Conservation (phyloP, 2,113 vertebrate genomes). For the Egretta garzetta region DNA sequence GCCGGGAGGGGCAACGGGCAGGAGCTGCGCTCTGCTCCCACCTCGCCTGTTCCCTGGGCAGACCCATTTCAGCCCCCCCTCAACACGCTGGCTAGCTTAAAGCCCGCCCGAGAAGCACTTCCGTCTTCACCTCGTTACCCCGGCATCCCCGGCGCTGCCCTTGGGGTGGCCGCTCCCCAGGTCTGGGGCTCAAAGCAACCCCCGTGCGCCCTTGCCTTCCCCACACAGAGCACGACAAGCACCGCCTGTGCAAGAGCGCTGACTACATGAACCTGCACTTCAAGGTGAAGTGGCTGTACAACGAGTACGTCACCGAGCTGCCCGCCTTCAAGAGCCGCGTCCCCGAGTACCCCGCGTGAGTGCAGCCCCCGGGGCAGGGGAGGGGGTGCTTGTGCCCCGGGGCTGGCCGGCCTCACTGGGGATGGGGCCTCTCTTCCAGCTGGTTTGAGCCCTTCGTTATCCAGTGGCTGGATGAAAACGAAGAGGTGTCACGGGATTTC, state of each 20-base stretch:
- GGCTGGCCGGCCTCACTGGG: neutral
- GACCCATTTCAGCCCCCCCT: neutral
- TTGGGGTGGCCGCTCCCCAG: rapidly evolving
- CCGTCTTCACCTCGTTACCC: neutral
- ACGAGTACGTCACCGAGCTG: conserved; percentile 96
- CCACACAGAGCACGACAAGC: conserved; percentile 91
- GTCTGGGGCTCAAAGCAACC: neutral
- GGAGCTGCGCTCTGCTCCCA: neutral
- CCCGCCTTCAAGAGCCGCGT: conserved; percentile 94
- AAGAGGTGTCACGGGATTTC: conserved; percentile 97
- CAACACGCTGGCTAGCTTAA: neutral
- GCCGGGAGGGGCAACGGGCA: neutral
- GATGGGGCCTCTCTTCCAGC: conserved; percentile 51
- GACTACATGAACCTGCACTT: conserved; percentile 99
- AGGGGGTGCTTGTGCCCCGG: neutral
- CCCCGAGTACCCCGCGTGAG: conserved; percentile 97
- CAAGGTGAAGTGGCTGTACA: conserved; percentile 99
- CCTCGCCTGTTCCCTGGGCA: neutral
- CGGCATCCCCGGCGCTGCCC: neutral
- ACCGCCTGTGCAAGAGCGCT: conserved; percentile 95
- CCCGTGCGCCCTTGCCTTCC: rapidly evolving
- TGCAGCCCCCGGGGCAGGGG: neutral
- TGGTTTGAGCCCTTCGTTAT: conserved; percentile 99
- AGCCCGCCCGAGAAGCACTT: neutral
- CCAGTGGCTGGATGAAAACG: conserved; percentile 98